These are phyloP conservation scores for Tragulus kanchil DNA, from an alignment of 2,113 vertebrate genomes.

Conservation along the genomic window DNA sequence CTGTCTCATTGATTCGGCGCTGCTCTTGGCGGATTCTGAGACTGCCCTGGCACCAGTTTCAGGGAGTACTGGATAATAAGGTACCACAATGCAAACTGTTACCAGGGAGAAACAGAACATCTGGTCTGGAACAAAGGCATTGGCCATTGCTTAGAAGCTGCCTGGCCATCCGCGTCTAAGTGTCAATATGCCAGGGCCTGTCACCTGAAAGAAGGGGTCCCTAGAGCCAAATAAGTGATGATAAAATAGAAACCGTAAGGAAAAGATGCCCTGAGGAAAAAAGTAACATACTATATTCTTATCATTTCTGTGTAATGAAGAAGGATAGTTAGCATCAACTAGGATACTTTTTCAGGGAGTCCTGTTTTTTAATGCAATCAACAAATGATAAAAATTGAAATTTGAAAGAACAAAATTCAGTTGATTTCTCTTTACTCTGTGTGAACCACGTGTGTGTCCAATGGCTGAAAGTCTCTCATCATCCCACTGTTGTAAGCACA, in stretches of 20 bases:
- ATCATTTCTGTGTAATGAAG: slow-evolving; percentile 12
- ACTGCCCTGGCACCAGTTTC: slow-evolving; percentile 86
- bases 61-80: slow-evolving; percentile 87
- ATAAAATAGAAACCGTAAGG: slow-evolving; percentile 61
- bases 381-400: slow-evolving; percentile 5
- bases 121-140: slow-evolving; percentile 88
- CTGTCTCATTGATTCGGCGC: slow-evolving; percentile 89
- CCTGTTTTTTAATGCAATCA: neutral
- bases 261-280: slow-evolving; percentile 34
- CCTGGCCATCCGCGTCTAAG: slow-evolving; percentile 74
- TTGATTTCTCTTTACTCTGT: neutral
- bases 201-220: slow-evolving; percentile 67
- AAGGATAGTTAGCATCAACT: neutral
- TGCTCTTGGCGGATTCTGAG: slow-evolving; percentile 85
- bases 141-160: slow-evolving; percentile 79
- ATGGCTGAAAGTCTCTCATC: neutral
- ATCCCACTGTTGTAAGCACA: neutral
- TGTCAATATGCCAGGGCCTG: slow-evolving; percentile 14
- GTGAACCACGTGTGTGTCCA: neutral
- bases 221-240: slow-evolving; percentile 62
- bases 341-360: neutral
- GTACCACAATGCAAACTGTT: slow-evolving; percentile 84
- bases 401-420: neutral
- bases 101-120: slow-evolving; percentile 88
- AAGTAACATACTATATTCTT: slow-evolving; percentile 1